Evolutionary conservation across 1,140 invertebrate genomes (phyloP), one percentile per base, ranked within the genome.

Genomic region (Bombus vancouverensis): DNA sequence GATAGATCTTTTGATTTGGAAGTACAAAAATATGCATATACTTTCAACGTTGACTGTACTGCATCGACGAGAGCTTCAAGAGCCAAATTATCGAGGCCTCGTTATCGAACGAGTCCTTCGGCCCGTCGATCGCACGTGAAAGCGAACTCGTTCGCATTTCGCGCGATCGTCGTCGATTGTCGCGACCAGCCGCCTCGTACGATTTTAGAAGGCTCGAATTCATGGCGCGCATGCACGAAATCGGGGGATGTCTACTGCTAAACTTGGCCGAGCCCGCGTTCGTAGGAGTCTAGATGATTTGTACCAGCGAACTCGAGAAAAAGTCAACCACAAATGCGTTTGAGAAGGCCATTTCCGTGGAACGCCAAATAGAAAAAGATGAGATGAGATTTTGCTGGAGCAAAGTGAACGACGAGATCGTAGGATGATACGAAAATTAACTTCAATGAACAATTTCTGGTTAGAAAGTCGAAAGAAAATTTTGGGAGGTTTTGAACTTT

Each of bases 191-290:
- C 47, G 34, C 28, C 13, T 59, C 37, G 42, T 44, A 89, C 80
- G 62, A 65, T 80, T 77, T 83, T 83, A 86, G 76, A 81, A 83
- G 65, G 18, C 59, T 65, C 18, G 57, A 59, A 39, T 74, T 76
- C 37, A 72, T 34, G 66, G n/a, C 37, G 44, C 68, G 39, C 37
- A 3, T 42, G 75, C 57, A 70, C 44, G 44, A 57, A 44, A 89
- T 65, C 28, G 44, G 39, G 80, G 66, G 66, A 53, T 73, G 47
- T 53, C 47, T 53, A 53, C 47, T 53, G 75, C 81, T 89, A 89
- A 89, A 90, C 85, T 87, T 87, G 74, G 65, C n/a, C 73, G 44
- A 53, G 47, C 53, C 15, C 68, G 66, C 18, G 76, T 82, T 66
- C 65, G 71, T 76, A 42, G 28, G 59, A 72, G 53, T 85, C 39